Percentiles rank a stretch among this genome's conserved stretches.
Evolutionary conservation across 2,888 invertebrate species (phyloP).

Genomic region (Noctua pronuba): DNA sequence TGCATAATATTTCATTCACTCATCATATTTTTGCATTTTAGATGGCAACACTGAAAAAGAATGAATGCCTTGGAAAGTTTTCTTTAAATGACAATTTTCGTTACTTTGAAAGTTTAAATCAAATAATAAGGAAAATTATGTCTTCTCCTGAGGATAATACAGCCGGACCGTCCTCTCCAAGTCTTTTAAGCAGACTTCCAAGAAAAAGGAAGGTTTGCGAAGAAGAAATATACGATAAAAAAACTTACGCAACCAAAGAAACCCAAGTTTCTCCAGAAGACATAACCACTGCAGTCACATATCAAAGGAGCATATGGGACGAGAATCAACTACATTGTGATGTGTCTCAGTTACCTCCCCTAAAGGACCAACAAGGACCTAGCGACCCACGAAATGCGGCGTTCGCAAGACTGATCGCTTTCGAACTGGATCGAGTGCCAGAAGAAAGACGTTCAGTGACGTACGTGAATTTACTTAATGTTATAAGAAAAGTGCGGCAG

Average conservation of each 20-base stretch:
- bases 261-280: slow-evolving; percentile 12
- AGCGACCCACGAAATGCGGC: slow-evolving; percentile 37
- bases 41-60: slow-evolving; percentile 19
- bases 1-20: slow-evolving; percentile 17
- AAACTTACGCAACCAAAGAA: background rate
- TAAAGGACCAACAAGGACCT: slow-evolving; percentile 13
- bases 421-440: slow-evolving; percentile 40
- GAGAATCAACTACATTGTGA: slow-evolving; percentile 8
- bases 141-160: slow-evolving; percentile 5
- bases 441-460: slow-evolving; percentile 36
- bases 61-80: background rate
- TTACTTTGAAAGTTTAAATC: slow-evolving; percentile 14
- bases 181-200: background rate
- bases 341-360: slow-evolving; percentile 2
- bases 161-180: background rate
- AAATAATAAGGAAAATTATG: slow-evolving; percentile 6
- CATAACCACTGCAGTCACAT: background rate
- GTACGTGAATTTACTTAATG: slow-evolving; percentile 32
- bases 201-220: background rate
- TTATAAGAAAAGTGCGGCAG: slow-evolving; percentile 35
- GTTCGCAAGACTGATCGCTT: slow-evolving; percentile 36
- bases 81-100: too few species aligned
- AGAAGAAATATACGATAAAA: background rate
- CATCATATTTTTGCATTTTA: slow-evolving; percentile 16
- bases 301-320: slow-evolving; percentile 5